These are phyloP conservation scores for Melipona bicolor DNA, from an alignment of 2,888 invertebrate genomes.

Conservation along the genomic window DNA sequence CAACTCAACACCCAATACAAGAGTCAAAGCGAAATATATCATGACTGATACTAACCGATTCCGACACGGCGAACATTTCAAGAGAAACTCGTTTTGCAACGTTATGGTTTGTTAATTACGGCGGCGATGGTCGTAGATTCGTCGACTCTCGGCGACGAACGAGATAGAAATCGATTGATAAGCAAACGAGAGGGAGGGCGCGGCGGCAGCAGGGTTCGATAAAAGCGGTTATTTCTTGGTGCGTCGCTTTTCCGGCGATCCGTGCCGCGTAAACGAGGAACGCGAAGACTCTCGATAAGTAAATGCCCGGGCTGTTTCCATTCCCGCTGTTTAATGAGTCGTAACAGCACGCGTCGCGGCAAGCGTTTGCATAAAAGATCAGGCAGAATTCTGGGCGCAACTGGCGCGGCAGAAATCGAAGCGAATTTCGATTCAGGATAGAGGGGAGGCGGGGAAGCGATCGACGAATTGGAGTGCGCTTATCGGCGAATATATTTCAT, in stretches of 20 bases:
- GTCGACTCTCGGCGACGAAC: neutral
- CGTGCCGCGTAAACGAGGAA: conserved; percentile 58
- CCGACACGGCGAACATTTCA: neutral
- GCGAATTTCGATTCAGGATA: neutral
- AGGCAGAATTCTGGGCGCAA: conserved; percentile 36
- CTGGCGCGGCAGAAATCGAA: neutral
- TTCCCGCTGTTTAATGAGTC: conserved; percentile 66
- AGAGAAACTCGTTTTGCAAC: neutral
- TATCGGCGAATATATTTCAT: conserved; percentile 1
- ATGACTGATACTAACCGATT: neutral
- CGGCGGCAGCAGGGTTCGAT: conserved; percentile 22
- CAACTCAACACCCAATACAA: neutral
- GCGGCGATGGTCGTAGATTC: conserved; percentile 3
- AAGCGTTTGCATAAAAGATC: conserved; percentile 57
- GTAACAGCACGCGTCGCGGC: conserved; percentile 59
- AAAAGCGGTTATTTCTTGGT: conserved; percentile 46
- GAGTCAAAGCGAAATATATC: neutral
- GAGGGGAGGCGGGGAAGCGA: too few relatives aligned
- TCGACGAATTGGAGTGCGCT: neutral
- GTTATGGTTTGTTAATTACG: conserved; percentile 26
- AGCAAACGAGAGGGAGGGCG: conserved; percentile 20
- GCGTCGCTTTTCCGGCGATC: neutral
- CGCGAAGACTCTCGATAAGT: conserved; percentile 58
- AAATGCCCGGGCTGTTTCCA: conserved; percentile 64
- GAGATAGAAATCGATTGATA: conserved; percentile 48